phyloP scores from a whole-genome alignment of 1,140 invertebrate species.

The Oedothorax gibbosus region DNA sequence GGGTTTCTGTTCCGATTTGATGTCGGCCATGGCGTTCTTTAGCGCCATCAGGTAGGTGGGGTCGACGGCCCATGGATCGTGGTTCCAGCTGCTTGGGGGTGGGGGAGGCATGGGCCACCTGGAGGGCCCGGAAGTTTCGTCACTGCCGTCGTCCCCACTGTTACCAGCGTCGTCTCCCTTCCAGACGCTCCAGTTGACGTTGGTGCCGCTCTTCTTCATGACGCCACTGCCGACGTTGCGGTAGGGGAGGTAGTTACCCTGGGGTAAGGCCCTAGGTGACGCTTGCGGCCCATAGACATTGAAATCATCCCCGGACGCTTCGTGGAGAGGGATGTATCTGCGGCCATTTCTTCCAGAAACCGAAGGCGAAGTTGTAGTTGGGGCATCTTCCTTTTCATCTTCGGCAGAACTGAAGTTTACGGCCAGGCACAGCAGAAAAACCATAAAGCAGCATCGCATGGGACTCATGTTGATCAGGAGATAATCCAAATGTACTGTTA shows the following conservation, averaged over 20 bases:
- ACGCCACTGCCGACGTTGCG: conserved; percentile 26
- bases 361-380: background rate
- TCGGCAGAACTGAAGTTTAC: conserved; percentile 1
- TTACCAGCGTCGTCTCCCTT: conserved; percentile 30
- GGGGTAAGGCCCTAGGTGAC: conserved; percentile 14
- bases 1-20: conserved; percentile 28
- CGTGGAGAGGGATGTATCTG: conserved; percentile 21
- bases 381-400: background rate
- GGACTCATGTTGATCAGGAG: background rate
- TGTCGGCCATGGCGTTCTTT: conserved; percentile 45
- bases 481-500: conserved; percentile 32
- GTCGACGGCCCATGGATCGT: conserved; percentile 43
- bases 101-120: conserved; percentile 4
- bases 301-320: background rate
- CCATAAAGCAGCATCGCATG: background rate
- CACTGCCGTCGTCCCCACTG: conserved; percentile 13
- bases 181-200: conserved; percentile 53
- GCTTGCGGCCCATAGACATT: background rate
- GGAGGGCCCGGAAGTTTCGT: background rate
- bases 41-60: conserved; percentile 40
- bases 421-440: background rate
- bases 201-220: conserved; percentile 51
- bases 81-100: background rate
- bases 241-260: conserved; percentile 25
- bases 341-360: conserved; percentile 14